phyloP scores from a whole-genome alignment of 2,113 vertebrate species.

The Salvelinus fontinalis region DNA sequence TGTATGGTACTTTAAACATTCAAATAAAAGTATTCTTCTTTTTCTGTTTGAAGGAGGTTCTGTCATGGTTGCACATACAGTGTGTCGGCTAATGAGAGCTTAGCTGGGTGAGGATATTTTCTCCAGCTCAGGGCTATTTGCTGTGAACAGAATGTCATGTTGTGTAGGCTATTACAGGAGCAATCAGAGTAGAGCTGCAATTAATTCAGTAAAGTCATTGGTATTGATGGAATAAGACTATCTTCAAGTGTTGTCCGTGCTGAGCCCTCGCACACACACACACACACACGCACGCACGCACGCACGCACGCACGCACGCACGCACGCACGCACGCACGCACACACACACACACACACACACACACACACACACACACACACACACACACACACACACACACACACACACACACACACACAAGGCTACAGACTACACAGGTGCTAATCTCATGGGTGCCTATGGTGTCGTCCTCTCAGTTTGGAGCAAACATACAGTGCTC shows the following conservation, averaged over 20 bases:
- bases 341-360: background rate
- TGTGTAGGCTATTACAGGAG: no score
- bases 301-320: no score
- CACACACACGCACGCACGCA: no score
- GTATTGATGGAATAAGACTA: no score
- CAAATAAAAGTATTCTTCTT: no score
- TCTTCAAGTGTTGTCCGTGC: no score
- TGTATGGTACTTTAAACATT: no score
- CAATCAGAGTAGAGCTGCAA: no score
- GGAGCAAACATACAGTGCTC: constrained; percentile 36
- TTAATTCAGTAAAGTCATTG: no score
- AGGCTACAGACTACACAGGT: constrained; percentile 1
- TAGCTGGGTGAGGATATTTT: background rate
- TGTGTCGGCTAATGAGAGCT: background rate
- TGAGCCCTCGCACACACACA: no score
- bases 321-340: background rate
- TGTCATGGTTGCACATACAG: background rate
- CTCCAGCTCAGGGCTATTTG: background rate
- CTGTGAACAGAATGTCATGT: no score
- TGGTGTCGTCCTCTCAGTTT: constrained; percentile 21
- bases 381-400: background rate
- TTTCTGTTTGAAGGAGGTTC: no score
- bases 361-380: background rate
- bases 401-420: constrained; percentile 10
- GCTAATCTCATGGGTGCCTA: constrained; percentile 34